phyloP scores from a whole-genome alignment of 2,113 vertebrate species.

The Oryzias javanicus region DNA sequence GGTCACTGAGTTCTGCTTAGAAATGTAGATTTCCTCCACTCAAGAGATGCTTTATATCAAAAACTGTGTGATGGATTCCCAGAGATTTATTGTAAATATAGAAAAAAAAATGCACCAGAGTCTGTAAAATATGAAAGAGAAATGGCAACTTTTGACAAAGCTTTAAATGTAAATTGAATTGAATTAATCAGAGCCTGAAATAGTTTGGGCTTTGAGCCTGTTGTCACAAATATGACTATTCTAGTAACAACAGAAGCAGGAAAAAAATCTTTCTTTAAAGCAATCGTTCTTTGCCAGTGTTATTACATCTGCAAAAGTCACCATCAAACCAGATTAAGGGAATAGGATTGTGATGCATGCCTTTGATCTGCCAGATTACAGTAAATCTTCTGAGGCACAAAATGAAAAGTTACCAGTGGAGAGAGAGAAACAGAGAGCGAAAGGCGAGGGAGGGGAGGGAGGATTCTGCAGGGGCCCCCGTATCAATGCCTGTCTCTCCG shows the following conservation, averaged over 20 bases:
- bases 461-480: conserved; percentile 42
- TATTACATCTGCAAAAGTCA: conserved; percentile 75
- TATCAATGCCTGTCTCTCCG: conserved; percentile 39
- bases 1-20: too few relatives aligned
- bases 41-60: neutral
- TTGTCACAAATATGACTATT: conserved; percentile 58
- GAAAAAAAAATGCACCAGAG: neutral
- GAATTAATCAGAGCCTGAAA: conserved; percentile 45
- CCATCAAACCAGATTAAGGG: conserved; percentile 75
- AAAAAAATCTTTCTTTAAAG: conserved; percentile 30
- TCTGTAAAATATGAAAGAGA: neutral
- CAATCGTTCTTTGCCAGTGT: conserved; percentile 57
- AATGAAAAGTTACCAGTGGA: conserved; percentile 65
- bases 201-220: conserved; percentile 34
- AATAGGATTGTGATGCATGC: conserved; percentile 73
- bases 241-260: conserved; percentile 46
- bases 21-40: too few relatives aligned
- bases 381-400: conserved; percentile 70
- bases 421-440: conserved; percentile 18
- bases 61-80: conserved; percentile 1
- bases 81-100: conserved; percentile 13
- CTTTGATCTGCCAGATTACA: conserved; percentile 84
- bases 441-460: conserved; percentile 10
- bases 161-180: conserved; percentile 40
- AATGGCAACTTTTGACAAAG: conserved; percentile 25